Percentiles rank a stretch among this genome's conserved stretches.
These are phyloP conservation scores for Picus viridis DNA, from an alignment of 2,797 vertebrate genomes.

Conservation along the genomic window DNA sequence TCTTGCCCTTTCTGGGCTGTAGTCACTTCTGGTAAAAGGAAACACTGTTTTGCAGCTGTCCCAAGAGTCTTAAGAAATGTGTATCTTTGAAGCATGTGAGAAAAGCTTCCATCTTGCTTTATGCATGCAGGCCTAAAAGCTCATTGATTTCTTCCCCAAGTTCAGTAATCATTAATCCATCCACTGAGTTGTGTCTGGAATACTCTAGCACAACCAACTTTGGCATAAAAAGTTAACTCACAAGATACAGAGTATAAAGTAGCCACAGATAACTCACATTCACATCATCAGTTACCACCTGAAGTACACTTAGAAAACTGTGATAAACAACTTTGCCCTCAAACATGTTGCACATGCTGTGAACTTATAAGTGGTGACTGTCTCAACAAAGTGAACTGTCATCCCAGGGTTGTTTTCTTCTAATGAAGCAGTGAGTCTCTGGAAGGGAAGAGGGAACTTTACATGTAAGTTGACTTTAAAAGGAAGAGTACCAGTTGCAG, in stretches of 20 bases:
- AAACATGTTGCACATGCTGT: background rate
- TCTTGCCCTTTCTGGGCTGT: background rate
- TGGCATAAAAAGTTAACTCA: background rate
- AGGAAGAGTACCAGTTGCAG: background rate
- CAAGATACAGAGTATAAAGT: background rate
- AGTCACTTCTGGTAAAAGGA: background rate
- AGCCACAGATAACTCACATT: background rate
- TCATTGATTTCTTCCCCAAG: constrained; percentile 24
- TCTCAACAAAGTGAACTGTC: background rate
- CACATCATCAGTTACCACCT: background rate
- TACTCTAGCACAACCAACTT: background rate
- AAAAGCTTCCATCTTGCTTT: background rate
- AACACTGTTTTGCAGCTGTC: background rate
- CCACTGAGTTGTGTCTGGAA: background rate
- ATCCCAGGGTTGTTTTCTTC: background rate
- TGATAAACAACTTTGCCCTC: background rate
- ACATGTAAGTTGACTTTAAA: background rate
- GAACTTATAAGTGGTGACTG: background rate
- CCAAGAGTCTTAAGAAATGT: background rate
- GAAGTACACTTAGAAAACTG: background rate
- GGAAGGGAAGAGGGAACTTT: background rate
- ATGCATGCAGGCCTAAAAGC: background rate
- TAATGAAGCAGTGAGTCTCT: background rate
- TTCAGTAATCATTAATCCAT: constrained; percentile 13
- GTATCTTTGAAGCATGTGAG: background rate